Conservation (phyloP, 2,113 vertebrate species). For the Ochotona curzoniae region DNA sequence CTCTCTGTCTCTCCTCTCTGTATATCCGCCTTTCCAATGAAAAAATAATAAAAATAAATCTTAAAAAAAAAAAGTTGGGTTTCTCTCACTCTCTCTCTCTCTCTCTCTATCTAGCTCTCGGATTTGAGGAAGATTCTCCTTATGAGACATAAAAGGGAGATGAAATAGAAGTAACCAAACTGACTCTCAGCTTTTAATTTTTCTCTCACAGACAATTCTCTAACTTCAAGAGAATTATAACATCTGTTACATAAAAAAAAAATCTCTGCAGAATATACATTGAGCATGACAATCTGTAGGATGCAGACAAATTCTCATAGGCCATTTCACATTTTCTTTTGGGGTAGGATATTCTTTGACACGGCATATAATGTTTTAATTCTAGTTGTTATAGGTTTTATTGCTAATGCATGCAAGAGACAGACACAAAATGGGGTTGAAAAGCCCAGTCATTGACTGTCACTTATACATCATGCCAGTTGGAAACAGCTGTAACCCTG, state of each 20-base stretch:
- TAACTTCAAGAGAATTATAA: not conserved
- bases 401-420: not conserved
- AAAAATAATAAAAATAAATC: too few relatives aligned
- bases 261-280: not conserved
- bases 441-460: not conserved
- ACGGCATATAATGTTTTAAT: not conserved
- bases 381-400: not conserved
- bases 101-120: not conserved
- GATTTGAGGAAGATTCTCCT: not conserved
- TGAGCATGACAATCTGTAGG: not conserved
- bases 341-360: not conserved
- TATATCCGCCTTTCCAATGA: too few relatives aligned
- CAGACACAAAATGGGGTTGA: not conserved
- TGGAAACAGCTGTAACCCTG: not conserved
- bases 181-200: not conserved
- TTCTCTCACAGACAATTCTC: not conserved
- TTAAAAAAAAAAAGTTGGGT: not conserved
- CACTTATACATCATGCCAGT: not conserved
- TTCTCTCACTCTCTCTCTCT: not conserved
- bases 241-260: not conserved
- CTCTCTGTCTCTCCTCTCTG: too few relatives aligned
- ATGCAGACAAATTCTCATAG: not conserved
- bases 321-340: not conserved
- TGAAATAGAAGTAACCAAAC: not conserved
- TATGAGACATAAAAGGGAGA: not conserved